Percentiles rank a stretch among this genome's conserved stretches.
These are phyloP conservation scores for Trichogramma evanescens DNA, from an alignment of 2,888 invertebrate species.

Conservation along the genomic window DNA sequence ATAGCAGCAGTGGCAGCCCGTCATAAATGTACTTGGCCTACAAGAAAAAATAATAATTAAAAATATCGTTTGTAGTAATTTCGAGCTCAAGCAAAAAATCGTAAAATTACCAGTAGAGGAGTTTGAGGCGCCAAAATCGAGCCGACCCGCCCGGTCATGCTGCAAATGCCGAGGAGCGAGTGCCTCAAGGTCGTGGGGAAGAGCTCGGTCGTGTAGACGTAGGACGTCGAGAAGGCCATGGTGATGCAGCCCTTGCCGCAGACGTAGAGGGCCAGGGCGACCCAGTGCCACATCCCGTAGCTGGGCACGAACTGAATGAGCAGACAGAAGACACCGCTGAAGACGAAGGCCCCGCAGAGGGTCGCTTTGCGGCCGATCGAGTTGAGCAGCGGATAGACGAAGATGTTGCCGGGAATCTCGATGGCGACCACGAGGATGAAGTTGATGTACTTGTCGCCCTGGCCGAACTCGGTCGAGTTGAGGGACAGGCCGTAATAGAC, in stretches of 20 bases:
- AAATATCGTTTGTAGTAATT: not conserved
- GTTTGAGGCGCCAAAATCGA: slow-evolving; percentile 67
- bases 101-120: slow-evolving; percentile 53
- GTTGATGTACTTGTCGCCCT: slow-evolving; percentile 68
- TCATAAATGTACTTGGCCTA: slow-evolving; percentile 36
- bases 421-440: slow-evolving; percentile 63
- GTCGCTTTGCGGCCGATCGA: slow-evolving; percentile 51
- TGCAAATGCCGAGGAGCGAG: slow-evolving; percentile 61
- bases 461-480: slow-evolving; percentile 64
- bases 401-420: slow-evolving; percentile 67
- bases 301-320: slow-evolving; percentile 54
- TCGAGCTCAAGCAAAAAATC: not conserved
- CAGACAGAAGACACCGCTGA: slow-evolving; percentile 58
- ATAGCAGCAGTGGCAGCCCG: slow-evolving; percentile 58
- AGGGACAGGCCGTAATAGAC: slow-evolving; percentile 76
- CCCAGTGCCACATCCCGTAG: slow-evolving; percentile 49
- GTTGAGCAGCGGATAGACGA: slow-evolving; percentile 59
- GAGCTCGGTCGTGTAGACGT: slow-evolving; percentile 65
- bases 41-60: not conserved
- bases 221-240: slow-evolving; percentile 60
- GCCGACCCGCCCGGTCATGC: slow-evolving; percentile 63
- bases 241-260: slow-evolving; percentile 61
- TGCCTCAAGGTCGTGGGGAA: slow-evolving; percentile 64
- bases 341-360: slow-evolving; percentile 55
- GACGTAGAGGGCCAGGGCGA: slow-evolving; percentile 54